A percentile compares a stretch with the other conserved stretches of the same genome.
Conservation (phyloP, 2,888 invertebrate species). For the Amitus sp. region DNA sequence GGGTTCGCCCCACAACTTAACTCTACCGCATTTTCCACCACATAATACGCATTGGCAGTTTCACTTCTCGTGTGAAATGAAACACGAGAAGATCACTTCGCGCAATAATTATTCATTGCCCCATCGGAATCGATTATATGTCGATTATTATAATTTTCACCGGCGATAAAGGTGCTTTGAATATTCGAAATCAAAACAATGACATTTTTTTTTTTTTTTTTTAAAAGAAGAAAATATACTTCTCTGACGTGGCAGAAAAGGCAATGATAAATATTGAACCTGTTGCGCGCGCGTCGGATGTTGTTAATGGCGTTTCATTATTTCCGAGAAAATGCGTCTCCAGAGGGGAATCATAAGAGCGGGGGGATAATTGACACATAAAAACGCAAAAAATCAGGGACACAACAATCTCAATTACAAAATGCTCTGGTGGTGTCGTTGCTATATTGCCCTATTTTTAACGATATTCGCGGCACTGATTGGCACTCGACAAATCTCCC, state of each 20-base stretch:
- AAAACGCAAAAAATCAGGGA: slow-evolving; percentile 31
- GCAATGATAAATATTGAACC: slow-evolving; percentile 38
- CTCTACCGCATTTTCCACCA: slow-evolving; percentile 11
- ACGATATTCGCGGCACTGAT: slow-evolving; percentile 20
- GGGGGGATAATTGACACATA: slow-evolving; percentile 26
- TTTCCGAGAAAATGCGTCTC: slow-evolving; percentile 37
- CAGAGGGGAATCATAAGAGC: slow-evolving; percentile 35
- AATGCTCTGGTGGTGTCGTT: slow-evolving; percentile 31
- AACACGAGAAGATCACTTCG: too few relatives aligned
- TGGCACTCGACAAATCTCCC: slow-evolving; percentile 15
- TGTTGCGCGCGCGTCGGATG: slow-evolving; percentile 34
- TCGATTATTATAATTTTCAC: too few relatives aligned
- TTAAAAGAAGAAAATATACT: slow-evolving; percentile 15
- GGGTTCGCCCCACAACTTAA: slow-evolving; percentile 1
- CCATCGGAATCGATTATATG: too few relatives aligned
- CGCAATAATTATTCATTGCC: too few relatives aligned
- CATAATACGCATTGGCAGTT: too few relatives aligned
- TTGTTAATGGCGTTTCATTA: slow-evolving; percentile 39
- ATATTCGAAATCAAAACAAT: slow-evolving; percentile 9
- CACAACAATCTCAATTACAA: slow-evolving; percentile 24
- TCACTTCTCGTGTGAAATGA: slow-evolving; percentile 7
- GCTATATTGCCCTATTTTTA: slow-evolving; percentile 32
- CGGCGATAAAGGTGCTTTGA: too few relatives aligned
- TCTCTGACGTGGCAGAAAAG: slow-evolving; percentile 19
- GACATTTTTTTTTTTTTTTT: too few relatives aligned